Conservation (phyloP, 2,113 vertebrate species). For the Corynorhinus townsendii region DNA sequence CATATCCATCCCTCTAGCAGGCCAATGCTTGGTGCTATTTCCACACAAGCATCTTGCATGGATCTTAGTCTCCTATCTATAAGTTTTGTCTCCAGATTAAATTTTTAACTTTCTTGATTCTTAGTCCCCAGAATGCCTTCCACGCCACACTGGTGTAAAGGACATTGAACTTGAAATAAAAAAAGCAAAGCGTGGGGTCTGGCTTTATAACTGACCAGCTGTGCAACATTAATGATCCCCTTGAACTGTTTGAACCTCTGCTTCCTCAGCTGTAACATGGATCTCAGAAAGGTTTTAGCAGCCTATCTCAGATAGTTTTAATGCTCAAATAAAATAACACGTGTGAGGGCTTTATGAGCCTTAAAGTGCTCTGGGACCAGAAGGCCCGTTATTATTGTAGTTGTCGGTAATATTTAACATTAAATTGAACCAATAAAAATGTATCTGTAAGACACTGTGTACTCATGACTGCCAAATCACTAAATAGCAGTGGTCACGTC, state of each 20-base stretch:
- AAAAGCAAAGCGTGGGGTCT: not conserved
- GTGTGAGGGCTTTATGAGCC: not conserved
- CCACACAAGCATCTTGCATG: not conserved
- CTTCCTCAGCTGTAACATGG: not conserved
- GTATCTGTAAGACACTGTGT: not conserved
- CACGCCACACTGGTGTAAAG: not conserved
- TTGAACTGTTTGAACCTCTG: not conserved
- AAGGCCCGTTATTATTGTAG: not conserved
- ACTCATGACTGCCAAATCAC: not conserved
- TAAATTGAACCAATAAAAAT: conserved; percentile 43
- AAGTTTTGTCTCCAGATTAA: not conserved
- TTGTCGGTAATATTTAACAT: conserved; percentile 23
- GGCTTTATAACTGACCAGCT: not conserved
- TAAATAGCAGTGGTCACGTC: not conserved
- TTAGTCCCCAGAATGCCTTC: not conserved
- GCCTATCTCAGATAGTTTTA: not conserved
- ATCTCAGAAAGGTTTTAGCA: conserved; percentile 5
- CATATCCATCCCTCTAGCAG: not conserved
- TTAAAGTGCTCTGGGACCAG: not conserved
- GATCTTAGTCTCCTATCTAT: not conserved
- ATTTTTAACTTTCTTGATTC: not conserved
- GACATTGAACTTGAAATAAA: not conserved
- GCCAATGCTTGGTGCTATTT: not conserved
- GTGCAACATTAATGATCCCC: not conserved
- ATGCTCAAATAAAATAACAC: not conserved